Evolutionary conservation across 2,113 vertebrate species (phyloP).

Genomic region (Pseudopodoces humilis): DNA sequence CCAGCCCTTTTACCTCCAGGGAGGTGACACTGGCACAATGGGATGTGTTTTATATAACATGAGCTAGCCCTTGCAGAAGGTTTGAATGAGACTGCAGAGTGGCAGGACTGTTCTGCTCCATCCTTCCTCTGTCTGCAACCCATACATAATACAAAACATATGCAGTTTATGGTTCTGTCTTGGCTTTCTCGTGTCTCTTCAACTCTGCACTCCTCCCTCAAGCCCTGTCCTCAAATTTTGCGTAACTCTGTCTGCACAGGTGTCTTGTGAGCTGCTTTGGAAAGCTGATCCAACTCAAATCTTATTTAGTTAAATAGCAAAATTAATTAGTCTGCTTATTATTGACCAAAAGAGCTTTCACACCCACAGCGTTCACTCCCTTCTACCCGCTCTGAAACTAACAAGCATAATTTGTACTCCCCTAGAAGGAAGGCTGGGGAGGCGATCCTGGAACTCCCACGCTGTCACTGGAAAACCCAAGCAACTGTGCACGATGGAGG

Average conservation of each 20-base stretch:
- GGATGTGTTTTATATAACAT: accelerated
- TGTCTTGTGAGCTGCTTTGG: neutral
- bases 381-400: neutral
- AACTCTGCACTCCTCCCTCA: neutral
- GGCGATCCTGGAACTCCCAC: neutral
- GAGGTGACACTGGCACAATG: neutral
- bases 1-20: neutral
- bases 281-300: neutral
- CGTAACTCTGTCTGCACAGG: neutral
- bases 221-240: neutral
- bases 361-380: neutral
- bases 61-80: neutral
- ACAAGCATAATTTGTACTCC: neutral
- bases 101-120: neutral
- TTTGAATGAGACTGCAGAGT: neutral
- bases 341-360: neutral
- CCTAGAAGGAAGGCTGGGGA: neutral
- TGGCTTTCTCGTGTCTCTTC: neutral
- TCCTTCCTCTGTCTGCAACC: neutral
- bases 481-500: accelerated
- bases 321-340: neutral
- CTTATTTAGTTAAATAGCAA: neutral
- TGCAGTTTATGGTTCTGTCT: neutral
- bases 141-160: accelerated
- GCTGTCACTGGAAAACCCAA: accelerated